Evolutionary conservation across 2,113 vertebrate species (phyloP).

Genomic region (Columbina picui): DNA sequence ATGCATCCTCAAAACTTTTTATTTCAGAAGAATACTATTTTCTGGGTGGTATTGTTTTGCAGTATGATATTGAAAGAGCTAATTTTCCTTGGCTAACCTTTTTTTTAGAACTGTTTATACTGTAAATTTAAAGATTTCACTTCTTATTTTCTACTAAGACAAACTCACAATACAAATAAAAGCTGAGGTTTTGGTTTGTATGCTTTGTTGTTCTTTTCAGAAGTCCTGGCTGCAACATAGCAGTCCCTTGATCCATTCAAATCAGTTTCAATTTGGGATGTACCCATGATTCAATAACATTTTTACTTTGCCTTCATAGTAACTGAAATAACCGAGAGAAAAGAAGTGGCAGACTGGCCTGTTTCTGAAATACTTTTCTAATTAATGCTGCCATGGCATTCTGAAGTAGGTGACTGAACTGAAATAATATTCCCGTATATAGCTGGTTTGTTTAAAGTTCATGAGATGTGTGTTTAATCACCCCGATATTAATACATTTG

Average conservation of each 20-base stretch:
- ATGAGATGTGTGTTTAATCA: not conserved
- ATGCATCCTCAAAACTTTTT: not conserved
- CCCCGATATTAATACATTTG: not conserved
- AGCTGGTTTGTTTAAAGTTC: not conserved
- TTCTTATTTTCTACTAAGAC: not conserved
- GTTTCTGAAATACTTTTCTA: not conserved
- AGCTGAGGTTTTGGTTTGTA: too few relatives aligned
- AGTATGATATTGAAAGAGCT: not conserved
- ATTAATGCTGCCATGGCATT: not conserved
- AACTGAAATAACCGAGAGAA: not conserved
- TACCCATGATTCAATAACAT: not conserved
- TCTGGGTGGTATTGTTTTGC: not conserved
- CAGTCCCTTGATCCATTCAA: not conserved
- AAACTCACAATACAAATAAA: not conserved
- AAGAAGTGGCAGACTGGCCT: not conserved
- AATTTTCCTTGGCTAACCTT: rapidly evolving
- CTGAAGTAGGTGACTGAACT: not conserved
- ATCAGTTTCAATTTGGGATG: not conserved
- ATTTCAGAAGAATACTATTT: not conserved
- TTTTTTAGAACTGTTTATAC: not conserved
- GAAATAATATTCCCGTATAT: not conserved
- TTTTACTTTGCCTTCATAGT: not conserved
- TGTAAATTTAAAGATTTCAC: not conserved
- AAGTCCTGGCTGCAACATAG: not conserved
- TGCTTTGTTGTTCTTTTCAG: not conserved